Evolutionary conservation across 2,888 invertebrate genomes (phyloP), one percentile per base, ranked within the genome.

Genomic region (Terebella lapidaria): DNA sequence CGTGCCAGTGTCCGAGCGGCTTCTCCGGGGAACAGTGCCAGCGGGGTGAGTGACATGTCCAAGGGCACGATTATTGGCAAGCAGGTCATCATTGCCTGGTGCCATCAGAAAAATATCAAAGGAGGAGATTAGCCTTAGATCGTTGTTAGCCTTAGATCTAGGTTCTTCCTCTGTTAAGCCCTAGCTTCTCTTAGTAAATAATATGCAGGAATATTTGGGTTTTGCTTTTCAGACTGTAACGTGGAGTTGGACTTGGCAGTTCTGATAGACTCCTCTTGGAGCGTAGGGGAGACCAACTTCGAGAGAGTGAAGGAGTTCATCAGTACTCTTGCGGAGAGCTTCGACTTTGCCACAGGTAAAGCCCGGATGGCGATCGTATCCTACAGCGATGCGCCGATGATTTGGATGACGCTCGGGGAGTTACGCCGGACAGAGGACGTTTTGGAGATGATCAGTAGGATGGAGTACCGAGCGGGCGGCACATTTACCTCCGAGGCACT

Each of bases 311-410:
- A 56, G 18, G 5, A 62, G n/a, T 64, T 58, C 52, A 29, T 59
- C 15, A 35, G 25, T 5, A 30, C 42, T 25, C 52, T 64, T 24
- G 53, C 55, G 5, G 25, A 51, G 28, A 54, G 45, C n/a, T 30
- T 61, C 18, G 60, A 57, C 47, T 56, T 63, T 45, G 58, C 47
- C 10, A 61, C 63, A 1, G 63, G 63, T 3, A 63, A 63, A 45
- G 55, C 58, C 1, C 65, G 75, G 54, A 72, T 71, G 67, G 75
- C 73, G 26, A 55, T 79, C 26, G 73, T 80, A 1, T 71, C 78
- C 49, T 77, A 76, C 61, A 77, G 76, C 45, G 69, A 75, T 24
- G 59, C 61, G 5, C 65, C 63, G 1, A 27, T 63, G 5, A 53
- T 70, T 1, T 65, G 68, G 59, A 68, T 71, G 53, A 56, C 70